Base-by-base conservation (phyloP, 1,140 invertebrate species). In the Himalopsyche phryganea region DNA sequence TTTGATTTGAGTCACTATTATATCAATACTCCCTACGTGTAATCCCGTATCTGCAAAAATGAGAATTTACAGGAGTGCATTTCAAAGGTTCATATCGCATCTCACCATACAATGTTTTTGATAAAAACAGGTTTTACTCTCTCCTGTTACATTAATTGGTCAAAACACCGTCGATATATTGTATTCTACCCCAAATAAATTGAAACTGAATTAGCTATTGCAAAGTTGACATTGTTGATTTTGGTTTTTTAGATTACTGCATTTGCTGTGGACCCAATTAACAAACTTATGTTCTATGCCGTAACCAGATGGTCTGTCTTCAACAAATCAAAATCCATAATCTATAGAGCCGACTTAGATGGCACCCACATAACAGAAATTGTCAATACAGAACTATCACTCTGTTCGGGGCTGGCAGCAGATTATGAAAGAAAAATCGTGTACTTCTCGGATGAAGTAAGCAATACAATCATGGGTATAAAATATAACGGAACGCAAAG, bases 401-500 rank as follows among this genome's bases (percentile, higher is more conserved):
- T 83, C 66, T 83, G 91, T 10, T 80, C 79, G 1, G 85, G 85
- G 0, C 60, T 93, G 0, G 77, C 86, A 0, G 77, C 82, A 28
- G 89, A 92, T 75, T 74, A 81, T 45, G 79, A 85, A 53, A 83
- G 80, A 54, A 75, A 79, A 55, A 66, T 77, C 35, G 65, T 93
- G 1, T 93, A 91, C 67, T 88, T 84, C 70, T 76, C 81, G 0
- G 88, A 90, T 68, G 72, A 82, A 58, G 82, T 78, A 68, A 67
- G 68, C 9, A 81, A 78, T 50, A 77, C 76, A 6, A 80, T 93
- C 14, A 80, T 86, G 66, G 74, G 78, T 46, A 75, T 86, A n/a
- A 78, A 80, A 56, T 82, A 90, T 7, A 80, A 89, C 47, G 85
- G 85, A 6, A 75, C 72, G 2, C 73, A 80, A 36, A 71, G 71